phyloP scores from a whole-genome alignment of 2,888 invertebrate species.

The Invenusta paracnida region DNA sequence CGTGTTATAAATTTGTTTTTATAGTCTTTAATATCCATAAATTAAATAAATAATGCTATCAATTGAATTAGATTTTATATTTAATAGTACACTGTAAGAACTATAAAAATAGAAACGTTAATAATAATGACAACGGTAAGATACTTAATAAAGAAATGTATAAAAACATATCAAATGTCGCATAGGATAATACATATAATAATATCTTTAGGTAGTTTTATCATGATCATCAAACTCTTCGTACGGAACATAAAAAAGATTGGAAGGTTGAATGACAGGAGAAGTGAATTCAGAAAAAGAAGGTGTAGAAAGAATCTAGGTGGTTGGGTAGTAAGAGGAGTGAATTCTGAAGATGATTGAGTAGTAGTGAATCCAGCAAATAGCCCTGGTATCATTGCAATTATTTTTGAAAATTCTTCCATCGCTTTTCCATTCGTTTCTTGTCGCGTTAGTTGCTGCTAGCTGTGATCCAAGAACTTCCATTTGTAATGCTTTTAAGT shows the following conservation, averaged over 20 bases:
- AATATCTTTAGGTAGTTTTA: too few relatives aligned
- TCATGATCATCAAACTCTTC: too few relatives aligned
- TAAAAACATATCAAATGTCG: too few relatives aligned
- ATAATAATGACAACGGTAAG: neutral
- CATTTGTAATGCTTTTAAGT: neutral
- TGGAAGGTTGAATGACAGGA: too few relatives aligned
- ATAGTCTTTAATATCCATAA: neutral
- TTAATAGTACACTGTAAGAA: too few relatives aligned
- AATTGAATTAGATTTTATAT: too few relatives aligned
- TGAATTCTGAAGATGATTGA: neutral
- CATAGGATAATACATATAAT: too few relatives aligned
- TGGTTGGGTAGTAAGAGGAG: neutral
- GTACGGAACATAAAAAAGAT: too few relatives aligned
- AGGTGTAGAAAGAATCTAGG: too few relatives aligned
- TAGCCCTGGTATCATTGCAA: neutral
- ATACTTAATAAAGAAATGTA: too few relatives aligned
- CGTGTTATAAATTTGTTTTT: neutral
- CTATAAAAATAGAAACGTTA: neutral
- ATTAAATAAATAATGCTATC: neutral
- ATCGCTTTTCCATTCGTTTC: neutral
- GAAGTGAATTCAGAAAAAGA: neutral
- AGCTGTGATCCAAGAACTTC: neutral
- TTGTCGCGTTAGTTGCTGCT: neutral
- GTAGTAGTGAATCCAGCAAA: neutral
- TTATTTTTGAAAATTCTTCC: neutral